Evolutionary conservation across 2,113 vertebrate species (phyloP).

Genomic region (Puffinus mauretanicus): DNA sequence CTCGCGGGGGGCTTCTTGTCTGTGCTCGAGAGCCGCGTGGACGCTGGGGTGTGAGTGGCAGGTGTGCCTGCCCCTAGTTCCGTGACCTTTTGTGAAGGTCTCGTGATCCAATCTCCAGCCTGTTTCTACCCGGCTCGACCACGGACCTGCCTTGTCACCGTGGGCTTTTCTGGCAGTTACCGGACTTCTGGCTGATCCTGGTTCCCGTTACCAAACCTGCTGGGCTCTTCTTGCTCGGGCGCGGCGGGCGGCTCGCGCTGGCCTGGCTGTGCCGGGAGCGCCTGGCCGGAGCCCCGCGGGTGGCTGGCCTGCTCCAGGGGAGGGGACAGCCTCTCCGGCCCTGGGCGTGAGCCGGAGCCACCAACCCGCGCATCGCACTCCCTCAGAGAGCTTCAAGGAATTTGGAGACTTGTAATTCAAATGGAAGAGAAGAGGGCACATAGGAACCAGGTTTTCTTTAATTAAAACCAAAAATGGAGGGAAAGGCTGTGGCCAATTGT

Average conservation of each 20-base stretch:
- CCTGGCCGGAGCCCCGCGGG: neutral
- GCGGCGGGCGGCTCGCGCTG: neutral
- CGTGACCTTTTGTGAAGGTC: neutral
- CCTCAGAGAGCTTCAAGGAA: neutral
- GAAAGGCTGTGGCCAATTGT: neutral
- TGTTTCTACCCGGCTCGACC: neutral
- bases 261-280: neutral
- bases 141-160: neutral
- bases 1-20: neutral
- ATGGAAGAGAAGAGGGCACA: neutral
- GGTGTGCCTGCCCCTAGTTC: neutral
- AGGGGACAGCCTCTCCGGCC: neutral
- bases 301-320: neutral
- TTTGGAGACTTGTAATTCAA: neutral
- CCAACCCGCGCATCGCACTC: neutral
- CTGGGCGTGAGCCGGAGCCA: neutral
- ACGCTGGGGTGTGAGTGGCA: neutral
- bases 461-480: neutral
- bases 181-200: neutral
- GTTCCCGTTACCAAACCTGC: neutral
- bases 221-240: accelerated
- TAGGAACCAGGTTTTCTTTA: neutral
- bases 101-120: accelerated
- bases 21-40: neutral
- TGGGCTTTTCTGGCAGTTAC: neutral